Evolutionary conservation across 2,113 vertebrate genomes (phyloP).

Genomic region (Lampris megalopsis): DNA sequence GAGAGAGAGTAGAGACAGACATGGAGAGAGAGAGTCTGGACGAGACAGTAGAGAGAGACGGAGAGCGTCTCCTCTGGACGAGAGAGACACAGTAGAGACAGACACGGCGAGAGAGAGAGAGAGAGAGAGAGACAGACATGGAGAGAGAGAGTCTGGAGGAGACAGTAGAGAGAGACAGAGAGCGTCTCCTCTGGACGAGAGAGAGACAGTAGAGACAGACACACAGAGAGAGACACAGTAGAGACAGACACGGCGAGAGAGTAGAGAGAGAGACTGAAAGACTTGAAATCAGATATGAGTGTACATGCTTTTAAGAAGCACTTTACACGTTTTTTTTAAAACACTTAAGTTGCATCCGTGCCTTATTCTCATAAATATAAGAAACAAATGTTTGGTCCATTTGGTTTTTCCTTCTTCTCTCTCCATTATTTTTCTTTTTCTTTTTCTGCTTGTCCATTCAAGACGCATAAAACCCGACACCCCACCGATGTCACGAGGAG

Average conservation of each 20-base stretch:
- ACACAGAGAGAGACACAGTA: slow-evolving; percentile 2
- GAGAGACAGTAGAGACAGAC: too few relatives aligned
- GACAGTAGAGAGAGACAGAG: too few relatives aligned
- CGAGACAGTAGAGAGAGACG: too few relatives aligned
- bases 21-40: too few relatives aligned
- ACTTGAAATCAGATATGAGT: slow-evolving; percentile 5
- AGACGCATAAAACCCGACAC: slow-evolving; percentile 24
- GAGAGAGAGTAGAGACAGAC: too few relatives aligned
- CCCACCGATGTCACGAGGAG: slow-evolving; percentile 8
- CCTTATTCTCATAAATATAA: slow-evolving; percentile 27
- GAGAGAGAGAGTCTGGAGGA: too few relatives aligned
- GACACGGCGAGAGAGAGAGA: too few relatives aligned
- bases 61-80: too few relatives aligned
- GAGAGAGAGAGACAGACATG: too few relatives aligned
- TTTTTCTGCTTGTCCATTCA: slow-evolving; percentile 20
- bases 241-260: background rate
- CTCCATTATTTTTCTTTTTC: too few relatives aligned
- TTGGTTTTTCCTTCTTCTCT: slow-evolving; percentile 1
- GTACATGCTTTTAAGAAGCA: slow-evolving; percentile 19
- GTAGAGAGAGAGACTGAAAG: background rate
- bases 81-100: too few relatives aligned
- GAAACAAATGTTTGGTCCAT: slow-evolving; percentile 30
- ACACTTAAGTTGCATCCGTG: slow-evolving; percentile 41
- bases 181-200: background rate
- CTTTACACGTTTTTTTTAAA: slow-evolving; percentile 5